phyloP scores from a whole-genome alignment of 2,113 vertebrate species.

The Pitta sordida region DNA sequence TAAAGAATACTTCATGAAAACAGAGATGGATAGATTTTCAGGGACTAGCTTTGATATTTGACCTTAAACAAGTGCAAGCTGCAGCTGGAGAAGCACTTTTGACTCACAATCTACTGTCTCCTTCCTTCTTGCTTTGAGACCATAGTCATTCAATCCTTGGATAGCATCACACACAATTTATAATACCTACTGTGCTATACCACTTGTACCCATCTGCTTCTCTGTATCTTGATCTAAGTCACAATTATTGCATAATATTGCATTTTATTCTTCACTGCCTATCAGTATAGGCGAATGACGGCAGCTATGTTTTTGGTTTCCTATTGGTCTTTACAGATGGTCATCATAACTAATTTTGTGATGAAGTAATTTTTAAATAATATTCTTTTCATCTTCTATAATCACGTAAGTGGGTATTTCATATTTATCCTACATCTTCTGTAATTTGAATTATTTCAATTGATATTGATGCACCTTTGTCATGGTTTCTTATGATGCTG shows the following conservation, averaged over 20 bases:
- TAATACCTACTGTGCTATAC: neutral
- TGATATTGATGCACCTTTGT: no score
- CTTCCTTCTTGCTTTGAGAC: neutral
- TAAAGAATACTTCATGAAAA: neutral
- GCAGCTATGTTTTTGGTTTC: neutral
- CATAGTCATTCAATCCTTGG: neutral
- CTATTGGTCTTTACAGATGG: neutral
- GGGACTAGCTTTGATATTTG: conserved; percentile 5
- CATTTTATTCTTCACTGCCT: neutral
- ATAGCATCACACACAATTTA: neutral
- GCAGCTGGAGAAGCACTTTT: conserved; percentile 7
- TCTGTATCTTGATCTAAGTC: neutral
- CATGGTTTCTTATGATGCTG: no score
- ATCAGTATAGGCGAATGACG: neutral
- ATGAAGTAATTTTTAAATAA: neutral
- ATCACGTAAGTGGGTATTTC: neutral
- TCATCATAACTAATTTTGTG: neutral
- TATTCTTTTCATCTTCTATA: neutral
- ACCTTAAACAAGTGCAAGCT: conserved; percentile 24
- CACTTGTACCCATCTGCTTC: neutral
- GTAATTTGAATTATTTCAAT: neutral
- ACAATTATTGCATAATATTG: neutral
- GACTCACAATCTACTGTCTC: neutral
- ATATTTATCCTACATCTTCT: neutral
- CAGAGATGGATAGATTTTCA: neutral